Evolutionary conservation across 1,140 invertebrate genomes (phyloP), one percentile per base, ranked within the genome.

Genomic region (Pinna nobilis): DNA sequence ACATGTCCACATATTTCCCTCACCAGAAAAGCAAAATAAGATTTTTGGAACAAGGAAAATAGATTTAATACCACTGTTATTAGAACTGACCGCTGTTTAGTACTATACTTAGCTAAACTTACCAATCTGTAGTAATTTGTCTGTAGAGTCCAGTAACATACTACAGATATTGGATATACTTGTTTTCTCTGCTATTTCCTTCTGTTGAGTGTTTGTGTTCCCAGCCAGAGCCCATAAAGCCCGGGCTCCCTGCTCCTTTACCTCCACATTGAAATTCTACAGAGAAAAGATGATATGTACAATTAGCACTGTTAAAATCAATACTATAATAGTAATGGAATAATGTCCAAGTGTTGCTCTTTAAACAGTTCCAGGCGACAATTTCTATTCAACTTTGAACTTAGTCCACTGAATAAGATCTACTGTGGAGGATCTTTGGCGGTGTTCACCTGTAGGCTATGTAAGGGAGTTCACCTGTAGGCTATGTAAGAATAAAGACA

Each of bases 51-150:
- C n/a, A n/a, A n/a, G n/a, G n/a, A n/a, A n/a, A n/a, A n/a, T n/a
- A n/a, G n/a, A n/a, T n/a, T n/a, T n/a, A n/a, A n/a, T n/a, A n/a
- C n/a, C n/a, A n/a, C n/a, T n/a, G n/a, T n/a, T n/a, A n/a, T n/a
- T n/a, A n/a, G n/a, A n/a, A n/a, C n/a, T n/a, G n/a, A n/a, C n/a
- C n/a, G n/a, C n/a, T n/a, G n/a, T n/a, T n/a, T n/a, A n/a, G n/a
- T n/a, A n/a, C n/a, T n/a, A n/a, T n/a, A n/a, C n/a, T n/a, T n/a
- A n/a, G n/a, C n/a, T 25, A 39, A n/a, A 74, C 84, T 75, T 66
- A 89, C 88, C 88, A 63, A 90, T 87, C 82, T 86, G 87, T 11
- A 89, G 84, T 1, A 90, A 77, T 76, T 86, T 88, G 65, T 89
- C 86, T 57, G 88, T 86, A 30, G 81, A 78, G 47, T 83, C 82